Conservation (phyloP, 2,888 invertebrate species). For the Drosophila borborema region DNA sequence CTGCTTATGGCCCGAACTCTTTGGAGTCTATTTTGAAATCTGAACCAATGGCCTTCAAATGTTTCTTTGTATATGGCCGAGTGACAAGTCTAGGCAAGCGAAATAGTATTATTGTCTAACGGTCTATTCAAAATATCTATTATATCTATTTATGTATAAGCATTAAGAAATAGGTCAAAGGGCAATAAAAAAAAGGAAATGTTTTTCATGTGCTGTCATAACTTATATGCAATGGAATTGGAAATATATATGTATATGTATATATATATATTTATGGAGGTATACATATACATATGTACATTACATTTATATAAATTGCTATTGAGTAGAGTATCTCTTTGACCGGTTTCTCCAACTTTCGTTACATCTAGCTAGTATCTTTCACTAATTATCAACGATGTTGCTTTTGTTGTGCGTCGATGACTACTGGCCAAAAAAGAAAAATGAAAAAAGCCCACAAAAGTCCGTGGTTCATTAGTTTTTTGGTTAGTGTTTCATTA, state of each 20-base stretch:
- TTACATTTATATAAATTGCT: slow-evolving; percentile 10
- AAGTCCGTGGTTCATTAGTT: slow-evolving; percentile 3
- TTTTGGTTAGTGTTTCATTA: slow-evolving; percentile 32
- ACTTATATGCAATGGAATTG: not conserved
- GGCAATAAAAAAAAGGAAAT: slow-evolving; percentile 1
- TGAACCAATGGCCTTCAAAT: slow-evolving; percentile 3
- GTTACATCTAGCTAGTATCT: slow-evolving; percentile 45
- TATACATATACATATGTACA: too few relatives aligned
- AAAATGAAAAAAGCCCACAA: not conserved
- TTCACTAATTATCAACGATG: slow-evolving; percentile 54
- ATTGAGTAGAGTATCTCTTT: slow-evolving; percentile 14
- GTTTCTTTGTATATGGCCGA: not conserved
- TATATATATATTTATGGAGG: too few relatives aligned
- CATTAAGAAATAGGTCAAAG: slow-evolving; percentile 3
- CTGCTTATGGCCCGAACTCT: slow-evolving; percentile 10
- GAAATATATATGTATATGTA: too few relatives aligned
- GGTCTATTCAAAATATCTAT: not conserved
- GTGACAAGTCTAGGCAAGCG: slow-evolving; percentile 3
- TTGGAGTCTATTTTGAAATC: slow-evolving; percentile 7
- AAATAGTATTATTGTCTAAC: slow-evolving; percentile 4
- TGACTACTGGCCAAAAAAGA: slow-evolving; percentile 18
- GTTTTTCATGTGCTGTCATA: not conserved
- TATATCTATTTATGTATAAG: too few relatives aligned
- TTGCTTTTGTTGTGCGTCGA: slow-evolving; percentile 15
- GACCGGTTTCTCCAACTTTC: slow-evolving; percentile 51